phyloP scores from a whole-genome alignment of 2,113 vertebrate species.

The Eupsittula cactorum region DNA sequence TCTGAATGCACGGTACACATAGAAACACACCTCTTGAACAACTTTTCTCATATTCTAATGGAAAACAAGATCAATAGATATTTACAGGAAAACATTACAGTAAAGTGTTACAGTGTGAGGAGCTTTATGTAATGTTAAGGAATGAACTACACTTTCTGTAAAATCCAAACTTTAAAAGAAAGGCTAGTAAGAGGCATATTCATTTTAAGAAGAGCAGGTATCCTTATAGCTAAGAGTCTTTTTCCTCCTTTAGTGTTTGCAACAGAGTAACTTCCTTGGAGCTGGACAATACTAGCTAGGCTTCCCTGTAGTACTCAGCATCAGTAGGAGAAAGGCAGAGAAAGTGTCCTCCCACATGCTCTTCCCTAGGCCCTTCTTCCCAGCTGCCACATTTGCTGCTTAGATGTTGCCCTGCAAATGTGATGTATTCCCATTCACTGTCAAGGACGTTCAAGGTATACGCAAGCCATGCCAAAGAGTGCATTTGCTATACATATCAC shows the following conservation, averaged over 20 bases:
- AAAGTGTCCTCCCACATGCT: fast-evolving
- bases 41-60: not conserved
- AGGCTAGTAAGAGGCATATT: not conserved
- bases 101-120: not conserved
- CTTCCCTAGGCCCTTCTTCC: not conserved
- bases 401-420: not conserved
- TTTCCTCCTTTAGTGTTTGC: not conserved
- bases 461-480: not conserved
- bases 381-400: not conserved
- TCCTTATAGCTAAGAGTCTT: not conserved
- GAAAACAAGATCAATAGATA: not conserved
- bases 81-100: not conserved
- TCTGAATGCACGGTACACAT: not conserved
- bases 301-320: not conserved
- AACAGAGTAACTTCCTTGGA: not conserved
- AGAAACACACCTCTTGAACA: not conserved
- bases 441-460: fast-evolving
- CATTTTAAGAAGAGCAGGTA: not conserved
- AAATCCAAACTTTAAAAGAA: not conserved
- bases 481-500: not conserved
- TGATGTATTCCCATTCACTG: fast-evolving
- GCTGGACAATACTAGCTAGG: not conserved
- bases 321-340: not conserved
- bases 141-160: not conserved
- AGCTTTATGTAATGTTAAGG: not conserved